These are phyloP conservation scores for Stegodyphus mimosarum DNA, from an alignment of 1,140 invertebrate species.

Conservation along the genomic window DNA sequence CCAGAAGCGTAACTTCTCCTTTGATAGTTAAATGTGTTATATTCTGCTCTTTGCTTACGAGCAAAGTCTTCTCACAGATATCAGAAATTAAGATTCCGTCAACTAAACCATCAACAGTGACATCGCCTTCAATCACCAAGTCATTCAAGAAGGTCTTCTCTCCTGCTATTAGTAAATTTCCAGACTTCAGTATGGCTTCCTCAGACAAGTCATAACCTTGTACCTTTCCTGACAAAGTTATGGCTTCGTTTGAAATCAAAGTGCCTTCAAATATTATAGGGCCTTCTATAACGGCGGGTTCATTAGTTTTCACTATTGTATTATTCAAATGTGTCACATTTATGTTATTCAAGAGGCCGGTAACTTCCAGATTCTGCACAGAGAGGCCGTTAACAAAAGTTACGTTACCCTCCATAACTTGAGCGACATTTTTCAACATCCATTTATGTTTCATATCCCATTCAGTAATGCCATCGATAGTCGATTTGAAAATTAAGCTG, in stretches of 20 bases:
- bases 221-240: slow-evolving; percentile 39
- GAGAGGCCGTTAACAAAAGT: slow-evolving; percentile 30
- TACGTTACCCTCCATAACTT: slow-evolving; percentile 39
- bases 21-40: slow-evolving; percentile 31
- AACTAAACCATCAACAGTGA: slow-evolving; percentile 44
- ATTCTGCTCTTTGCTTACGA: slow-evolving; percentile 3
- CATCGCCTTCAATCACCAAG: slow-evolving; percentile 24
- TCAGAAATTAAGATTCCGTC: slow-evolving; percentile 52
- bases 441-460: slow-evolving; percentile 49
- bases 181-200: slow-evolving; percentile 48
- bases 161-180: slow-evolving; percentile 43
- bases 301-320: slow-evolving; percentile 48
- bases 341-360: slow-evolving; percentile 45
- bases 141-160: slow-evolving; percentile 40
- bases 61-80: slow-evolving; percentile 44
- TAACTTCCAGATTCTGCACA: slow-evolving; percentile 24
- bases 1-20: slow-evolving; percentile 25
- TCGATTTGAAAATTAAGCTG: slow-evolving; percentile 38
- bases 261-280: slow-evolving; percentile 21
- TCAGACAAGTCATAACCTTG: slow-evolving; percentile 58
- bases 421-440: slow-evolving; percentile 57
- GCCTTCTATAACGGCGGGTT: slow-evolving; percentile 25
- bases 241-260: slow-evolving; percentile 16
- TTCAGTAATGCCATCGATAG: slow-evolving; percentile 56
- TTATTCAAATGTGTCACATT: slow-evolving; percentile 32